Conservation (phyloP, 2,888 invertebrate species). For the Apotomis turbidana region DNA sequence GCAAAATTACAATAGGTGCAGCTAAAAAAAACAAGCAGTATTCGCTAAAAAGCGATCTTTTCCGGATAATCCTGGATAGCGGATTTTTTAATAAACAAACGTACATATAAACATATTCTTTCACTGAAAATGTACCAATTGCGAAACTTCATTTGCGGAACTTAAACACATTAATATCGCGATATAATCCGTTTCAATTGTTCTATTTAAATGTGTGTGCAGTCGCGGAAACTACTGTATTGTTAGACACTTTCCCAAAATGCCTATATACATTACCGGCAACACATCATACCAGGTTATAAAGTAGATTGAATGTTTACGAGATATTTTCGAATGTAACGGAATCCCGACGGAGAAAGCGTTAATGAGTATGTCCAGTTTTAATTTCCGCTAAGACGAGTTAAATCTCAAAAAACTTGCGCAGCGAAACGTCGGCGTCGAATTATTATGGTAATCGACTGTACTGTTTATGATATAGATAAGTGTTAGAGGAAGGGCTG, state of each 20-base stretch:
- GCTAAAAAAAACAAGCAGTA: too few relatives aligned
- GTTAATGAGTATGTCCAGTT: constrained; percentile 72
- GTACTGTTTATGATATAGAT: not conserved
- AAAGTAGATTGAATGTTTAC: constrained; percentile 63
- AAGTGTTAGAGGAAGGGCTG: constrained; percentile 20
- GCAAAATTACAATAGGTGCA: too few relatives aligned
- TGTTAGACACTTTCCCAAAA: not conserved
- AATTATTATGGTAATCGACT: constrained; percentile 26
- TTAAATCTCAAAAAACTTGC: constrained; percentile 49
- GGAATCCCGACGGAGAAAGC: constrained; percentile 75
- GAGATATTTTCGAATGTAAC: constrained; percentile 68
- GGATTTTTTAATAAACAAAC: too few relatives aligned
- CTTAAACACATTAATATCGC: too few relatives aligned
- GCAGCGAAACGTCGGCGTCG: constrained; percentile 39
- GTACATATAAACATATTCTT: too few relatives aligned
- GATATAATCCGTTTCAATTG: too few relatives aligned
- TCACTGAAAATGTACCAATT: too few relatives aligned
- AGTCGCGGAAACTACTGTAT: too few relatives aligned
- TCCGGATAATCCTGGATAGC: too few relatives aligned
- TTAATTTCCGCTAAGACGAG: constrained; percentile 69
- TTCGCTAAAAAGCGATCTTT: too few relatives aligned
- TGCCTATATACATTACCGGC: not conserved
- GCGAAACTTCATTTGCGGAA: too few relatives aligned
- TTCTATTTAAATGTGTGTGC: too few relatives aligned
- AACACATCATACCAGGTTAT: constrained; percentile 42